phyloP scores from a whole-genome alignment of 2,113 vertebrate species.

The Oncorhynchus clarkii region DNA sequence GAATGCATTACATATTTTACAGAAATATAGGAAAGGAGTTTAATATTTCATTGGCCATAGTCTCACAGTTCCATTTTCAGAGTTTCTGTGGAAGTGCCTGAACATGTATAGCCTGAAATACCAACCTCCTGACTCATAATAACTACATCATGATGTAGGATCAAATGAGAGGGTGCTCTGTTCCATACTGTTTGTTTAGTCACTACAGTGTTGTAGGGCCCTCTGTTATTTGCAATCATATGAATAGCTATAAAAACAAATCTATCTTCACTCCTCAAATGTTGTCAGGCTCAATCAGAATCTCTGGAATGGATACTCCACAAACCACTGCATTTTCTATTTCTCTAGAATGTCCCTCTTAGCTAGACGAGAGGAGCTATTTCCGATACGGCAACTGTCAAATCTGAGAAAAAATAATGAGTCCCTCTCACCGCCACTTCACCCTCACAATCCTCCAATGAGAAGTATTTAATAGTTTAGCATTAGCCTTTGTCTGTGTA shows the following conservation, averaged over 20 bases:
- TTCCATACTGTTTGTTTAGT: background rate
- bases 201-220: background rate
- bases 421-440: background rate
- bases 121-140: background rate
- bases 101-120: background rate
- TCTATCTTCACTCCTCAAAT: background rate
- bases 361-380: background rate
- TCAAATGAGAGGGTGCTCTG: background rate
- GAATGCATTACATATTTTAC: slow-evolving; percentile 21
- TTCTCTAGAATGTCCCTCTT: background rate
- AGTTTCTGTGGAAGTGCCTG: background rate
- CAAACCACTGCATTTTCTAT: background rate
- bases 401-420: background rate
- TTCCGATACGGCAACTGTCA: background rate
- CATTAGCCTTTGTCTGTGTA: background rate
- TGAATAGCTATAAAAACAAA: background rate
- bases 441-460: background rate
- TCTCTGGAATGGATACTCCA: background rate
- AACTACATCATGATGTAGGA: background rate
- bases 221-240: background rate
- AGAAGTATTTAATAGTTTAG: slow-evolving; percentile 18
- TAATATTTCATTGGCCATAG: slow-evolving; percentile 24
- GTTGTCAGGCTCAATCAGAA: background rate
- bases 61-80: background rate
- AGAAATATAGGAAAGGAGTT: slow-evolving; percentile 5